These are phyloP conservation scores for Heliconius hewitsoni DNA, from an alignment of 1,140 invertebrate genomes.

Conservation along the genomic window DNA sequence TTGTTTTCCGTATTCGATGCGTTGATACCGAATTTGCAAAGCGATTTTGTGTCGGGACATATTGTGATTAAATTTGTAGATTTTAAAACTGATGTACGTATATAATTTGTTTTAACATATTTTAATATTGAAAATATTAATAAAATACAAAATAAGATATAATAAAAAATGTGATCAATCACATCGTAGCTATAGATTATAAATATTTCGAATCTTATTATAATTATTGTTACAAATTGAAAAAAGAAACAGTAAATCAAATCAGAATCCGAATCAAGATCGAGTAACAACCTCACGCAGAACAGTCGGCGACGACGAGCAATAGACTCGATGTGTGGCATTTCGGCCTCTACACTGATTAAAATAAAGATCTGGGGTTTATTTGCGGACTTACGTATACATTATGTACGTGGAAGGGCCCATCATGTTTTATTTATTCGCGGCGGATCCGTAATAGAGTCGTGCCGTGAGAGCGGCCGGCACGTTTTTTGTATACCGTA, in stretches of 20 bases:
- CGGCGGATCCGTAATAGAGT: constrained; percentile 77
- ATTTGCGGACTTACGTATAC: constrained; percentile 48
- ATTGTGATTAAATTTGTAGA: background rate
- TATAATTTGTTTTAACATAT: background rate
- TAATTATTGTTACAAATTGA: constrained; percentile 39
- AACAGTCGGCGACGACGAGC: constrained; percentile 21
- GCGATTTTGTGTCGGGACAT: background rate
- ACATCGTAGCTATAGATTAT: constrained; percentile 33
- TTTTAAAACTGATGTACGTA: background rate
- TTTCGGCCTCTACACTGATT: constrained; percentile 36
- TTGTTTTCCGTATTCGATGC: constrained; percentile 26
- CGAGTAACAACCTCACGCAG: constrained; percentile 65
- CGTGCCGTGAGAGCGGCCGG: constrained; percentile 75
- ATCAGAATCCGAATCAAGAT: constrained; percentile 71
- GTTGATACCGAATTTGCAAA: constrained; percentile 25
- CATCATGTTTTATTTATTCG: constrained; percentile 81
- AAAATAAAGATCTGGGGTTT: constrained; percentile 37
- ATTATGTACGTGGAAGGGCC: constrained; percentile 74
- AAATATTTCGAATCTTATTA: constrained; percentile 37
- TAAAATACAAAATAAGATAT: background rate
- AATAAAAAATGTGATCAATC: constrained; percentile 11
- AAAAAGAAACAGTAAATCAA: constrained; percentile 51
- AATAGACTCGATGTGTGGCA: constrained; percentile 20
- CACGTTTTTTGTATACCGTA: constrained; percentile 75
- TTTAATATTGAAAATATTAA: background rate